Evolutionary conservation across 2,797 vertebrate genomes (phyloP).

Genomic region (Epinephelus awoara): DNA sequence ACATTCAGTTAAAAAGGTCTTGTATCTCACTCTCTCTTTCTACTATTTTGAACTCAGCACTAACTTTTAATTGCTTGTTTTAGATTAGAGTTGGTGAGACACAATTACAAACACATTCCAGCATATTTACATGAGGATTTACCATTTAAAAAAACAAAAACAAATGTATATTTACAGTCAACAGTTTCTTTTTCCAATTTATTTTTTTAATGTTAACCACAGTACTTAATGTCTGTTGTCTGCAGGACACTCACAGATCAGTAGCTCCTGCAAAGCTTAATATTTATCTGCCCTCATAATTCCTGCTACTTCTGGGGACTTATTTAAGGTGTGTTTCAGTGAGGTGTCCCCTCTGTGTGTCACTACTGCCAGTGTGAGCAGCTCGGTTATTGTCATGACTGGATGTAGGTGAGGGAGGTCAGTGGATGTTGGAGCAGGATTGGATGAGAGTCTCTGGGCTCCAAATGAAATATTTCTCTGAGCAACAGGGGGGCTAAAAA

Average conservation of each 20-base stretch:
- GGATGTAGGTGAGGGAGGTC: slow-evolving; percentile 34
- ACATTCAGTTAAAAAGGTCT: background rate
- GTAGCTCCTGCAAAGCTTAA: background rate
- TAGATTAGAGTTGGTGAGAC: background rate
- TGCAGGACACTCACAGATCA: background rate
- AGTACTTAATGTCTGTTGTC: background rate
- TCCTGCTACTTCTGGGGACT: background rate
- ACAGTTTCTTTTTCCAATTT: background rate
- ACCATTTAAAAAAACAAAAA: background rate
- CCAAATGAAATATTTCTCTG: slow-evolving; percentile 35
- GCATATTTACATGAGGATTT: background rate
- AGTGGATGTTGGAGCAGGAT: slow-evolving; percentile 25
- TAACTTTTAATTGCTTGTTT: background rate
- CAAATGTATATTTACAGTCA: background rate
- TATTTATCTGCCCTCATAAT: background rate
- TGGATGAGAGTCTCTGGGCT: slow-evolving; percentile 33
- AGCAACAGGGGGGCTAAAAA: slow-evolving; percentile 56
- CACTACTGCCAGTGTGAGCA: background rate
- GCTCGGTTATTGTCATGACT: slow-evolving; percentile 14
- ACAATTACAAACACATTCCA: background rate
- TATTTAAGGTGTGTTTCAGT: slow-evolving; percentile 5
- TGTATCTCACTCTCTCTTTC: too few relatives aligned
- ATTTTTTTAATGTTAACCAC: background rate
- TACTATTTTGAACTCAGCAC: background rate
- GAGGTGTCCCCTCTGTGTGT: background rate